Evolutionary conservation across 2,888 invertebrate genomes (phyloP), one percentile per base, ranked within the genome.

Genomic region (Tridacna crocea): DNA sequence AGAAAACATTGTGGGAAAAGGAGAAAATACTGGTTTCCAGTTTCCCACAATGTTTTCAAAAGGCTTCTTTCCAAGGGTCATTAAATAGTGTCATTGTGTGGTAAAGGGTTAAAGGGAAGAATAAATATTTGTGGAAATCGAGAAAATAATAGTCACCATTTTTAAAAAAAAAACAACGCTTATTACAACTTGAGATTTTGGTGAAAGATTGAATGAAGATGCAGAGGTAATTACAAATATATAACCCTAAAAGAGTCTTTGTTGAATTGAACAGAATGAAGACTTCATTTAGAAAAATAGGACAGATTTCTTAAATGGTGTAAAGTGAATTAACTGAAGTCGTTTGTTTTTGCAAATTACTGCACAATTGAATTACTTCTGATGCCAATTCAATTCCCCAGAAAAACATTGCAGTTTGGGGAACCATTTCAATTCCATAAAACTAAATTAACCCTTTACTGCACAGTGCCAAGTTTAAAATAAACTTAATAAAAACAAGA

Each of bases 261-360:
- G 10, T 55, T 55, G 55, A 55, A n/a, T 55, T 55, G 55, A 55
- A 19, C 1, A 55, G 19, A 55, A n/a, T 6, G 10, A 55, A 55
- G 10, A n/a, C 55, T 55, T 55, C 55, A 3, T 10, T 46, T 46
- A 19, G 66, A 46, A 36, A 36, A 19, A 19, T 0, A 19, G 4
- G 27, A 19, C 13, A 66, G 46, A 17, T 4, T 66, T 10, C 19
- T n/a, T 66, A 66, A 66, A 66, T 66, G n/a, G n/a, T 66, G 66
- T 36, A 17, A 26, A 51, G 70, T 70, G 70, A 70, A 70, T 70
- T 51, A 70, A 70, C 70, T 70, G 51, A 22, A 70, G 51, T 51
- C 48, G 47, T 70, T 70, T 70, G 51, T 70, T 13, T 51, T 51
- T 51, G 51, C 51, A 70, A 70, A 70, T 46, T 70, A 51, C 51